phyloP scores from a whole-genome alignment of 2,797 vertebrate species.

The Oreonectes daqikongensis region DNA sequence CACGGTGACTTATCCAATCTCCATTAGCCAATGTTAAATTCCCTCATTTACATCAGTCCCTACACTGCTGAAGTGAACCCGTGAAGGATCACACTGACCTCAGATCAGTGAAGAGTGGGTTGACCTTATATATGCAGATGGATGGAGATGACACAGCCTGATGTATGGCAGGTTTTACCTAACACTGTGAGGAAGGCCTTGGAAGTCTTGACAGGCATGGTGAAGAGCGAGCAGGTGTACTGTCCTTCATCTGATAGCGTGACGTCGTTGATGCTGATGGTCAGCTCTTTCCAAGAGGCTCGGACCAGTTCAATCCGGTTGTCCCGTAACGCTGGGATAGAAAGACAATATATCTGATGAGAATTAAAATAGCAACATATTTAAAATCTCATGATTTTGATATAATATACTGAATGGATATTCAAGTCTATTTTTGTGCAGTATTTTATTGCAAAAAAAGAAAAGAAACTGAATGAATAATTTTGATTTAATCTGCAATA shows the following conservation, averaged over 20 bases:
- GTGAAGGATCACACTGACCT: background rate
- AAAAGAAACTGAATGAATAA: background rate
- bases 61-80: conserved; percentile 1
- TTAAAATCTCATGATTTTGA: no score
- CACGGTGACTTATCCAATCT: background rate
- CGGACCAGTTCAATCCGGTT: conserved; percentile 93
- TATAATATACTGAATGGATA: no score
- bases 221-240: conserved; percentile 89
- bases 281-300: conserved; percentile 85
- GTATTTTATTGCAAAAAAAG: background rate
- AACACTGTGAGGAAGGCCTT: conserved; percentile 88
- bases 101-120: background rate
- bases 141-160: conserved; percentile 20
- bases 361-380: background rate
- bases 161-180: conserved; percentile 71
- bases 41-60: conserved; percentile 27
- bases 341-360: conserved; percentile 8
- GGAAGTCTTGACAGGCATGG: conserved; percentile 89
- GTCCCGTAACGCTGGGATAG: conserved; percentile 86
- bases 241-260: conserved; percentile 86
- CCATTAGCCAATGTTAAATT: conserved; percentile 26
- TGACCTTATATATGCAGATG: conserved; percentile 41
- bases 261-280: conserved; percentile 86
- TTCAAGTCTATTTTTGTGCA: no score
- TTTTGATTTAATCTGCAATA: no score